Percentiles rank a stretch among this genome's conserved stretches.
These are phyloP conservation scores for Carterocephalus palaemon DNA, from an alignment of 2,888 invertebrate genomes.

Conservation along the genomic window DNA sequence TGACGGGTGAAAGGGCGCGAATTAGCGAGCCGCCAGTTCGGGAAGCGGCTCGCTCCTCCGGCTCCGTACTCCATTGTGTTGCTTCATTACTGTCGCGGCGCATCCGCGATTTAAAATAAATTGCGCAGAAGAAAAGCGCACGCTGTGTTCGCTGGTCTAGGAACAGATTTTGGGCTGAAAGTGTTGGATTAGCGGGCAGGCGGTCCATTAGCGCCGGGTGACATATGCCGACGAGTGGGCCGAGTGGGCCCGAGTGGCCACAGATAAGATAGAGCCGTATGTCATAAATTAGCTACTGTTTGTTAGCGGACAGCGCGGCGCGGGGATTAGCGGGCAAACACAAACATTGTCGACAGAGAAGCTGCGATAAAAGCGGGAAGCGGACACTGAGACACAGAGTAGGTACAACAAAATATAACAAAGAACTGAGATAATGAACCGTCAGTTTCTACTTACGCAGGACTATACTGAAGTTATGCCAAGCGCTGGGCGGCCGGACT, in stretches of 20 bases:
- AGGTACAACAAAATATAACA: too few species aligned
- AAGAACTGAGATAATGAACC: too few species aligned
- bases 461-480: too few species aligned
- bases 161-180: constrained; percentile 60
- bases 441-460: too few species aligned
- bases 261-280: constrained; percentile 77
- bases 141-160: constrained; percentile 46
- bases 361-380: constrained; percentile 57
- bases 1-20: constrained; percentile 76
- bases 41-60: constrained; percentile 38
- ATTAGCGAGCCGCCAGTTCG: constrained; percentile 55
- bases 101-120: constrained; percentile 34
- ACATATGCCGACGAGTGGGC: constrained; percentile 74
- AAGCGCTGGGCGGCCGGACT: too few species aligned
- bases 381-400: constrained; percentile 54
- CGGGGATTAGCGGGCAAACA: constrained; percentile 62
- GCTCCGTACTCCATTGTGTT: constrained; percentile 41
- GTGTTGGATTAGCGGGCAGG: constrained; percentile 59
- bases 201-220: constrained; percentile 66
- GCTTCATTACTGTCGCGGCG: constrained; percentile 41
- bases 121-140: constrained; percentile 45
- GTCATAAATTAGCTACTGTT: constrained; percentile 75
- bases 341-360: constrained; percentile 61
- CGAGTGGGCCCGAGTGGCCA: constrained; percentile 70
- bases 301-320: constrained; percentile 64